Evolutionary conservation across 2,113 vertebrate species (phyloP), one percentile per base, ranked within the genome.

Genomic region (Sorex fumeus): DNA sequence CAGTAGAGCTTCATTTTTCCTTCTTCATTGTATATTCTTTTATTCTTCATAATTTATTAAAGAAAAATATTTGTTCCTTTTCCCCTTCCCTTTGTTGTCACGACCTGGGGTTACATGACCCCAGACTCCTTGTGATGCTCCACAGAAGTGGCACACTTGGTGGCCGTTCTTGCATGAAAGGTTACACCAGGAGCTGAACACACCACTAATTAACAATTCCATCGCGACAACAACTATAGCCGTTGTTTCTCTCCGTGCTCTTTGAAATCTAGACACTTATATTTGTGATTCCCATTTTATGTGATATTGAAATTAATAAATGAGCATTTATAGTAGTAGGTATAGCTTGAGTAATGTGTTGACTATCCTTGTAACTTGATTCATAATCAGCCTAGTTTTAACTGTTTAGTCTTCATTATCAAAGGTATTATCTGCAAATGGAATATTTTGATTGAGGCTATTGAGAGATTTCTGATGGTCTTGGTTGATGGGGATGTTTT

Each of bases 371-470:
- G 11, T 91, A 69, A 60, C 7, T 93, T 32, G 25, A 76, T 84
- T 76, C 11, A 80, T 66, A 87, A 87, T 91, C 34, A 79, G 6
- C 50, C 74, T 87, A 86, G 64, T 36, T 74, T 93, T 90, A 78
- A n/a, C 57, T 60, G 60, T 92, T 64, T 30, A 60, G 74, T 91
- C 40, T 95, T 91, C 34, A 21, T 71, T 94, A 25, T 60, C 83
- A 18, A 92, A 5, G 15, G 71, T 87, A 21, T 83, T 93, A 25
- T 77, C 72, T 91, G 7, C 6, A 91, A 45, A 53, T 85, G 50
- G 27, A 82, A 69, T 84, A 64, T 95, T 92, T 85, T 91, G 28
- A 19, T 77, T 87, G 79, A 57, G 30, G 60, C 79, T 88, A 76
- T 75, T 81, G 13, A 3, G 47, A 62, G 15, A 85, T 92, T 88